Percentiles rank a stretch among this genome's conserved stretches.
phyloP scores from a whole-genome alignment of 2,113 vertebrate genomes.

The Diphyllodes magnificus region DNA sequence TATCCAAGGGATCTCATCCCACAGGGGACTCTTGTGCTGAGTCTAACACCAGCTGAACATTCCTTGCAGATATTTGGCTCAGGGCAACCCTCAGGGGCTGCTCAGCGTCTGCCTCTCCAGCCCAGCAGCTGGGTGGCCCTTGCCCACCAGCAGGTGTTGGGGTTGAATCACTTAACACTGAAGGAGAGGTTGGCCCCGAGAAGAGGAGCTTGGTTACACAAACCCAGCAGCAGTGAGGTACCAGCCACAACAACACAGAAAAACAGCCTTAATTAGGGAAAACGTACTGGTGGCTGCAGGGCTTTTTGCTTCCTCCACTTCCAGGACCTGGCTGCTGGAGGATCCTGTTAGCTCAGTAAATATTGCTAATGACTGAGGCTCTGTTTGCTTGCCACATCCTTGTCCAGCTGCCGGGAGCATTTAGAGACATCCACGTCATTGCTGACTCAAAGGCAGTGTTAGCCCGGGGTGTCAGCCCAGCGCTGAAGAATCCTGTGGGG shows the following conservation, averaged over 20 bases:
- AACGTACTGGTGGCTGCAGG: not conserved
- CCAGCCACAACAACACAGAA: not conserved
- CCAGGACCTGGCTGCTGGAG: not conserved
- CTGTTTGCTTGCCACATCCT: not conserved
- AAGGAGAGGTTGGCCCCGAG: not conserved
- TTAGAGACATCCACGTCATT: not conserved
- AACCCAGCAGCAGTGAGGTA: not conserved
- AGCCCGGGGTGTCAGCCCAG: not conserved
- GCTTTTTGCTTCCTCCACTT: not conserved
- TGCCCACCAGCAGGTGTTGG: not conserved
- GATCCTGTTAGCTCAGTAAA: slow-evolving; percentile 19
- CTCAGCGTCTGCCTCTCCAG: not conserved
- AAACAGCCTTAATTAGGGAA: slow-evolving; percentile 7
- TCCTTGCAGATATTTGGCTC: not conserved
- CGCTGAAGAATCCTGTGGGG: not conserved
- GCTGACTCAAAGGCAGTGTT: not conserved
- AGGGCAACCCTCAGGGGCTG: not conserved
- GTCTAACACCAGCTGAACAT: not conserved
- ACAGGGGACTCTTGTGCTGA: not conserved
- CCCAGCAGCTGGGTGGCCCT: not conserved
- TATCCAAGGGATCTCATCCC: not conserved
- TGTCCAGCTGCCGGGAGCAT: not conserved
- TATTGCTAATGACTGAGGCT: slow-evolving; percentile 16
- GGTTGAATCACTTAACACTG: not conserved
- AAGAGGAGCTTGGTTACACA: not conserved